Evolutionary conservation across 2,797 vertebrate species (phyloP), one percentile per base, ranked within the genome.

Genomic region (Bucorvus abyssinicus): DNA sequence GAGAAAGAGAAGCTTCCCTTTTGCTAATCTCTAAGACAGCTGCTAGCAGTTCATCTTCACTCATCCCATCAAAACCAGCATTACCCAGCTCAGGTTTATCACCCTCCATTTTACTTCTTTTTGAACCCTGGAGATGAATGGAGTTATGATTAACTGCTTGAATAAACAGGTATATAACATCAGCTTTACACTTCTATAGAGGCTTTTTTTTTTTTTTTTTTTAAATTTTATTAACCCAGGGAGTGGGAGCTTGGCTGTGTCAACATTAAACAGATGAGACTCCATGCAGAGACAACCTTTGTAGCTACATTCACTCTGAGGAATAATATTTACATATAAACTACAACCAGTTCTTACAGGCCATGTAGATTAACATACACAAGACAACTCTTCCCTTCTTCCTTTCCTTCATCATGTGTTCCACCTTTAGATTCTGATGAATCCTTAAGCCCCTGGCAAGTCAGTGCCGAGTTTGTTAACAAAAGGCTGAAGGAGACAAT

Each of bases 21-120:
- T 98, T 98, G 97, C 99, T 99, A 95, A 99, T 98, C 96, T 99
- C 99, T 64, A 99, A 96, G 90, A 99, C 99, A 5, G 98, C 99
- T 4, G 98, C 99, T 55, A 99, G 94, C 96, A 99, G 98, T 86
- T 99, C 99, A 14, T 99, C 99, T 53, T 99, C 99, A 0, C 98
- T 99, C 93, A 99, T 98, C 57, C 97, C 98, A 16, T 98, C 97
- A 79, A 99, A 99, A 69, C 99, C 98, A 4, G 98, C 67, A 18
- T 97, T 97, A 68, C 92, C 71, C 56, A 97, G 47, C 74, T 98
- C 98, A 0, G 96, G 84, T 76, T 98, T 98, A 64, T 96, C 95
- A 32, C 92, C 89, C 29, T 99, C 98, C 26, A 97, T 83, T 69
- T 95, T 86, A 77, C 92, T 93, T 76, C 91, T 97, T 92, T 98